Evolutionary conservation across 2,888 invertebrate genomes (phyloP), one percentile per base, ranked within the genome.

Genomic region (Oligia strigilis): DNA sequence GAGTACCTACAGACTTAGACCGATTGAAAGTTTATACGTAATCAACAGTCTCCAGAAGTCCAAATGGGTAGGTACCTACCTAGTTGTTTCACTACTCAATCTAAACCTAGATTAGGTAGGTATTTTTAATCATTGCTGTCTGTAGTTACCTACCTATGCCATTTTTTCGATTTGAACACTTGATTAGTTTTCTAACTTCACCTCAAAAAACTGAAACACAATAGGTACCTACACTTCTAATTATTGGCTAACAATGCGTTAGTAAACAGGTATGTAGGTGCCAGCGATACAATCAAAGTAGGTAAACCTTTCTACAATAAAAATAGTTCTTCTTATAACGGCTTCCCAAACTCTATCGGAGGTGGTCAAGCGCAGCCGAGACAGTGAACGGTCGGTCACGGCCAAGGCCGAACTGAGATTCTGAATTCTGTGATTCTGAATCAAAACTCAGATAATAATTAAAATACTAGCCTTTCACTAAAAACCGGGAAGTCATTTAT

Each of bases 321-420:
- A 88, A 90, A 83, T 88, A 83, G 80, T 88, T 89, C 87, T 84
- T 87, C 87, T 87, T 87, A 82, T 90, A 93, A 90, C 93, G 90
- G 90, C 86, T 90, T 88, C 82, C 88, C 85, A 83, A 90, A 90
- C 88, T 89, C 89, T 88, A 85, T 92, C 87, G 90, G 85, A 92
- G 91, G 92, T 94, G 93, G 90, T 95, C 94, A 95, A 93, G 93
- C 95, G 94, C 90, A 93, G 91, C 84, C 88, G 87, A 89, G 93
- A 93, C 95, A 96, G 96, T 96, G 95, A 96, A 95, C 94, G 96
- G 93, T 90, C 95, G 95, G 95, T 97, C 96, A 97, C 94, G 94
- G 96, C 94, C 97, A 97, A 97, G 96, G 97, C 93, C 94, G 92
- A 95, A 93, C 92, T 90, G 83, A 88, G 88, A 90, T 90, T 94